phyloP scores from a whole-genome alignment of 2,888 invertebrate species.

The Luperina nickerlii region DNA sequence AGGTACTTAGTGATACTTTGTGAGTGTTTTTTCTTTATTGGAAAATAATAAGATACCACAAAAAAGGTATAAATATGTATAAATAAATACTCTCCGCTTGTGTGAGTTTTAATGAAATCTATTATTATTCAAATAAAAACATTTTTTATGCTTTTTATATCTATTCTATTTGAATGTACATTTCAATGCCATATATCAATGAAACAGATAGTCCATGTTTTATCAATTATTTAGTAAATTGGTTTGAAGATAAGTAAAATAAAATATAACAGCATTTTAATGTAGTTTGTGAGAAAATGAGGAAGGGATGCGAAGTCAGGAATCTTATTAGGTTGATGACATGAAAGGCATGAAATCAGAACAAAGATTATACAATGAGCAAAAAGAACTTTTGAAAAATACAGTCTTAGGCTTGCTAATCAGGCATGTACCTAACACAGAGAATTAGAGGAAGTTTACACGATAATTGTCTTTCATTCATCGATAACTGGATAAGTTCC shows the following conservation, averaged over 20 bases:
- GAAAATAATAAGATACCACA: background rate
- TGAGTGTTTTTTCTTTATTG: background rate
- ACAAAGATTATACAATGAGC: background rate
- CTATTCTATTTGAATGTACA: background rate
- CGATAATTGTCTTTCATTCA: slow-evolving; percentile 37
- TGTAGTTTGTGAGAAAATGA: background rate
- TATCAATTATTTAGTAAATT: slow-evolving; percentile 11
- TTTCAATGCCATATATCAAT: background rate
- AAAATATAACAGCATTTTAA: background rate
- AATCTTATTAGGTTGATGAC: background rate
- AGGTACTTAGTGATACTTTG: background rate
- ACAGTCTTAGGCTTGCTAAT: background rate
- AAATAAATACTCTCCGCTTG: background rate
- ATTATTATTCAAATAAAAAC: background rate
- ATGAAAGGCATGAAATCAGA: background rate
- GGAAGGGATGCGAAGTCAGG: background rate
- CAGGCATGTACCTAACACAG: background rate
- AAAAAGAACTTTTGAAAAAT: background rate
- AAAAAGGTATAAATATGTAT: too few relatives aligned
- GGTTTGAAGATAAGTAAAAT: background rate
- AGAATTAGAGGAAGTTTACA: background rate
- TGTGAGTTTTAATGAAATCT: background rate
- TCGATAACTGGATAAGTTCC: slow-evolving; percentile 50
- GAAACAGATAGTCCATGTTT: background rate
- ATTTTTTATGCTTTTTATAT: slow-evolving; percentile 8